A percentile compares a stretch with the other conserved stretches of the same genome.
These are phyloP conservation scores for Columbina picui DNA, from an alignment of 2,113 vertebrate genomes.

Conservation along the genomic window DNA sequence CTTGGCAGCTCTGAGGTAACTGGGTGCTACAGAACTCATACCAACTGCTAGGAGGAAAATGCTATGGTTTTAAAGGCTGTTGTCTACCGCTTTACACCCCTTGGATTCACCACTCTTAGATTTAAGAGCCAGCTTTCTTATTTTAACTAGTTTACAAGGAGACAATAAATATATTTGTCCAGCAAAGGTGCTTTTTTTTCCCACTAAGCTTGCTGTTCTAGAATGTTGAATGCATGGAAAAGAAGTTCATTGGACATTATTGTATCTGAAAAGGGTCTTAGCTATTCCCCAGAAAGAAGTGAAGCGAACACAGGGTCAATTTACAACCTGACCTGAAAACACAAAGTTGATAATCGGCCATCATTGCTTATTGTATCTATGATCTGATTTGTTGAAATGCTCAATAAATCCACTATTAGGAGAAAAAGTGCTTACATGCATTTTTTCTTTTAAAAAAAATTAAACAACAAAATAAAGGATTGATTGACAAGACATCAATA, in stretches of 20 bases:
- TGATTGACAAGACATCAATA: conserved; percentile 87
- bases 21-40: not conserved
- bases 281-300: conserved; percentile 75
- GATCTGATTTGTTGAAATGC: conserved; percentile 73
- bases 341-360: conserved; percentile 83
- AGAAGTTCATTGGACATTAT: conserved; percentile 75
- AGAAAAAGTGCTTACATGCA: conserved; percentile 81
- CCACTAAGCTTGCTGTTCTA: conserved; percentile 10
- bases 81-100: not conserved
- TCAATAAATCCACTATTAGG: conserved; percentile 81
- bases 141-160: conserved; percentile 62
- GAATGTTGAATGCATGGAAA: not conserved
- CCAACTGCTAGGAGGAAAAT: not conserved
- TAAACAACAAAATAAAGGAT: conserved; percentile 79
- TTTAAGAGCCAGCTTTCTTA: conserved; percentile 46
- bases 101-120: not conserved
- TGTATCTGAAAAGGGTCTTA: conserved; percentile 73
- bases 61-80: not conserved
- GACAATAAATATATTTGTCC: conserved; percentile 72
- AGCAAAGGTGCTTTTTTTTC: conserved; percentile 15
- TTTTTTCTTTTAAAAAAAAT: conserved; percentile 60
- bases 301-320: conserved; percentile 71
- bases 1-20: not conserved
- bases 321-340: conserved; percentile 77
- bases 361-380: conserved; percentile 74